Percentiles rank a stretch among this genome's conserved stretches.
phyloP scores from a whole-genome alignment of 2,888 invertebrate genomes.

The Fissipunctia ypsillon region DNA sequence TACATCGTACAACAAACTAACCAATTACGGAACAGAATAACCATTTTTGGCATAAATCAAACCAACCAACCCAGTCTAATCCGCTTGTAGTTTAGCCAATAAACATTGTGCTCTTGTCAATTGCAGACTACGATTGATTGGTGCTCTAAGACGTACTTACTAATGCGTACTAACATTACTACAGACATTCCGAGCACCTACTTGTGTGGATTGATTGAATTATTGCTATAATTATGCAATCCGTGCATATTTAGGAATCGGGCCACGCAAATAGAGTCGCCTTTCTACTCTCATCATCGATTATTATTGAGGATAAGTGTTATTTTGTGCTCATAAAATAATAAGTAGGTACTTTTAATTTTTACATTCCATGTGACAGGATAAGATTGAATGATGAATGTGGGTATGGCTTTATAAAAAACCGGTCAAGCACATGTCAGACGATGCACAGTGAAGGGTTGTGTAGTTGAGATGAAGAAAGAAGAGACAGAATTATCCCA shows the following conservation, averaged over 20 bases:
- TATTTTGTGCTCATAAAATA: constrained; percentile 7
- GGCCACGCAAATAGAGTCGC: constrained; percentile 29
- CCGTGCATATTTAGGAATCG: constrained; percentile 38
- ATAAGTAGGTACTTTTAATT: background rate
- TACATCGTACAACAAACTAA: constrained; percentile 5
- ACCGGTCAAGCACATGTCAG: too few relatives aligned
- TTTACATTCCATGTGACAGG: too few relatives aligned
- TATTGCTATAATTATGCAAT: constrained; percentile 47
- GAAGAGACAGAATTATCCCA: too few relatives aligned
- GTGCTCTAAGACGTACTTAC: constrained; percentile 55
- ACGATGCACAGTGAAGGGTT: too few relatives aligned
- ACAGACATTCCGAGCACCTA: constrained; percentile 45
- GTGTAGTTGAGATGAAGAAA: too few relatives aligned
- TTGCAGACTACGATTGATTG: constrained; percentile 70
- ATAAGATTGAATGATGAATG: background rate
- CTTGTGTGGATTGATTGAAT: constrained; percentile 45
- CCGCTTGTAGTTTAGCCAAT: constrained; percentile 54
- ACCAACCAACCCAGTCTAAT: constrained; percentile 33
- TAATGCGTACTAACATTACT: constrained; percentile 31
- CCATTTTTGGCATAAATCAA: constrained; percentile 21
- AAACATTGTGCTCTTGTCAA: constrained; percentile 64
- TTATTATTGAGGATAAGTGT: background rate
- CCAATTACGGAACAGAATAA: constrained; percentile 16
- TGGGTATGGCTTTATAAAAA: too few relatives aligned
- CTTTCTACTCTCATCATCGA: background rate